phyloP scores from a whole-genome alignment of 2,113 vertebrate genomes.

The Siniperca chuatsi region DNA sequence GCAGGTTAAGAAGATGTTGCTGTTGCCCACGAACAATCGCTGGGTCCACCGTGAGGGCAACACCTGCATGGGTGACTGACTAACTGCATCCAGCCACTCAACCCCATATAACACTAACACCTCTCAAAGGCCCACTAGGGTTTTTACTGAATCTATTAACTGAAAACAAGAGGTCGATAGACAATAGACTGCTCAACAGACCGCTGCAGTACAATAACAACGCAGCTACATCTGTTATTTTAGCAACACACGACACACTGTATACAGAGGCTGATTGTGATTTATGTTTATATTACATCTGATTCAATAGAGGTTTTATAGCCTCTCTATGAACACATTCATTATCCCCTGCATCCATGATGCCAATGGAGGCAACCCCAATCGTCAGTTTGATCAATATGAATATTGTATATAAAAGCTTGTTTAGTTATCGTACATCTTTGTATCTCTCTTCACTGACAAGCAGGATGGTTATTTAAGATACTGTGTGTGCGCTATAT shows the following conservation, averaged over 20 bases:
- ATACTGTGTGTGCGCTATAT: not conserved
- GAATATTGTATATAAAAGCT: slow-evolving; percentile 14
- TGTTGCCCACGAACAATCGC: not conserved
- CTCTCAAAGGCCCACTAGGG: slow-evolving; percentile 33
- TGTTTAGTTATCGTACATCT: slow-evolving; percentile 18
- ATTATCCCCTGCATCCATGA: not conserved
- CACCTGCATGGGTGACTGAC: slow-evolving; percentile 60
- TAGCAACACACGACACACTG: slow-evolving; percentile 21
- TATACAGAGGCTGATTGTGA: slow-evolving; percentile 26
- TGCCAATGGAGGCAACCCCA: slow-evolving; percentile 20
- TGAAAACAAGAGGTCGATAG: slow-evolving; percentile 61
- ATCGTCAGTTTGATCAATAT: slow-evolving; percentile 13
- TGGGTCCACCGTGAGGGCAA: not conserved
- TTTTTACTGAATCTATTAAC: slow-evolving; percentile 63
- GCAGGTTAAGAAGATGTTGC: not conserved
- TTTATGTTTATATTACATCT: slow-evolving; percentile 49
- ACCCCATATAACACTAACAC: slow-evolving; percentile 43
- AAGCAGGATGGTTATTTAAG: slow-evolving; percentile 6
- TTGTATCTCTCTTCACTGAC: slow-evolving; percentile 6
- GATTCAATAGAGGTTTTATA: slow-evolving; percentile 47
- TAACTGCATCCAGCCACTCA: slow-evolving; percentile 31
- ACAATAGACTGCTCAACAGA: slow-evolving; percentile 55
- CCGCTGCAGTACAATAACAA: slow-evolving; percentile 41
- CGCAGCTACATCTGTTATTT: slow-evolving; percentile 53
- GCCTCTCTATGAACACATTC: slow-evolving; percentile 23